phyloP scores from a whole-genome alignment of 2,113 vertebrate genomes.

The Physeter macrocephalus region DNA sequence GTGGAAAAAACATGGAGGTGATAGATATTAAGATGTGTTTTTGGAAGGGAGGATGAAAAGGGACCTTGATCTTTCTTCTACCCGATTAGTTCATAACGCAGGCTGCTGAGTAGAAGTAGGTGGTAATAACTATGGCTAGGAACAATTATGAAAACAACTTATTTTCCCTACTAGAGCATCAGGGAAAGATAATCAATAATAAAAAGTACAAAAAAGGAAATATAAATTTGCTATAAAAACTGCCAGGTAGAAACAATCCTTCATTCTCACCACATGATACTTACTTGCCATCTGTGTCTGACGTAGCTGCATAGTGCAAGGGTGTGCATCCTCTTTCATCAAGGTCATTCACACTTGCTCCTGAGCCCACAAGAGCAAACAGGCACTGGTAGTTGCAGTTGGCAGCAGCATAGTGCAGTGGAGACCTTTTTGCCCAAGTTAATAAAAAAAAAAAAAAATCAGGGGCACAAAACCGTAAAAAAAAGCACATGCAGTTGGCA shows the following conservation, averaged over 20 bases:
- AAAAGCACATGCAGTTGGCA: conserved; percentile 90
- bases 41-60: not conserved
- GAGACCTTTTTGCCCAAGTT: conserved; percentile 86
- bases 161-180: not conserved
- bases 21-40: not conserved
- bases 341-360: conserved; percentile 97
- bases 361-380: conserved; percentile 98
- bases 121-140: not conserved
- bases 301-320: conserved; percentile 97
- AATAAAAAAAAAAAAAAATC: conserved; percentile 61
- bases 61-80: not conserved
- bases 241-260: not conserved
- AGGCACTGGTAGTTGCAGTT: conserved; percentile 99
- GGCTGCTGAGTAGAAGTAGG: not conserved
- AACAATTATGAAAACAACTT: conserved; percentile 21
- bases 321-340: conserved; percentile 96
- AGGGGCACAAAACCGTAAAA: conserved; percentile 54
- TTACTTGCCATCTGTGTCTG: conserved; percentile 98
- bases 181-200: not conserved
- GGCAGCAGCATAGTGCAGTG: conserved; percentile 98
- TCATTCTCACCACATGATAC: conserved; percentile 57
- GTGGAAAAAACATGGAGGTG: not conserved
- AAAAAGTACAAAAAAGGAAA: not conserved
- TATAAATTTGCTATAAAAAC: not conserved
- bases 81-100: not conserved